Evolutionary conservation across 2,113 vertebrate species (phyloP).

Genomic region (Tragelaphus buxtoni): DNA sequence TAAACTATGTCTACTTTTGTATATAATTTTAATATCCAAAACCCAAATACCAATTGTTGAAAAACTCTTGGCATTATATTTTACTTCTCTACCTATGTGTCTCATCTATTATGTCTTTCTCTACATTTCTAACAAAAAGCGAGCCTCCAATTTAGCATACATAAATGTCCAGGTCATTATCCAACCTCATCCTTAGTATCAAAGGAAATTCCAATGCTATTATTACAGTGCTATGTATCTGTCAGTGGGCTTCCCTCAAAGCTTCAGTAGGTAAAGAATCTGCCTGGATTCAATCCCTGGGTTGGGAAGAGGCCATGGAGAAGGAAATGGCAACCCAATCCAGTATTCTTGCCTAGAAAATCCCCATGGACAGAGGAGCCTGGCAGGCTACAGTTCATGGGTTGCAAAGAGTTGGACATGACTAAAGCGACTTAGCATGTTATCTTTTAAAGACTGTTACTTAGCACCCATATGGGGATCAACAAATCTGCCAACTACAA

Average conservation of each 20-base stretch:
- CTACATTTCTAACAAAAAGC: neutral
- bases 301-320: neutral
- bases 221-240: neutral
- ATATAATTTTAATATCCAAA: neutral
- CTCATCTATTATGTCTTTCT: neutral
- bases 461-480: neutral
- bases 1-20: neutral
- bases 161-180: neutral
- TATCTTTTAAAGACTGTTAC: neutral
- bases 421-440: neutral
- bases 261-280: neutral
- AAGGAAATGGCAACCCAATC: neutral
- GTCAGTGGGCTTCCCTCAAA: neutral
- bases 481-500: neutral
- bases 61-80: neutral
- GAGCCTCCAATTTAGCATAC: neutral
- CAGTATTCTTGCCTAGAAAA: neutral
- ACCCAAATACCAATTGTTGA: neutral
- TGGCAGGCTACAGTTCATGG: neutral
- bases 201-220: neutral
- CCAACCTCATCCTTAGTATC: neutral
- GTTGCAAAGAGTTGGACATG: neutral
- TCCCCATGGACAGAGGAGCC: neutral
- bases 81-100: neutral
- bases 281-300: neutral